Percentiles rank a stretch among this genome's conserved stretches.
Evolutionary conservation across 2,113 vertebrate species (phyloP).

Genomic region (Pao palembangensis): DNA sequence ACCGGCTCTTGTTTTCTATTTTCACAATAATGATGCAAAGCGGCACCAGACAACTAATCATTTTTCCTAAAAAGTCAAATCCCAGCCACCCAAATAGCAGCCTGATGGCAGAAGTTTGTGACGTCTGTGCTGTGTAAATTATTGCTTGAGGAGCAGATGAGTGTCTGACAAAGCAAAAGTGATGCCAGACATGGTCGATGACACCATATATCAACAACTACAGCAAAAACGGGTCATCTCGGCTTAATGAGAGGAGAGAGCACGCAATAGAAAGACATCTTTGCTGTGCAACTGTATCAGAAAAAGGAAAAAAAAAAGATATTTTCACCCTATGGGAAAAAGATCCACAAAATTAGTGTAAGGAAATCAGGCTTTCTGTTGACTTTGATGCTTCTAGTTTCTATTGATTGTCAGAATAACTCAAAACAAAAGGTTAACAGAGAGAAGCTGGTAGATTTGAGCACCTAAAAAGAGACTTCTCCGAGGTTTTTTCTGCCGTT

Average conservation of each 20-base stretch:
- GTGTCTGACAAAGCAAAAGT: conserved; percentile 14
- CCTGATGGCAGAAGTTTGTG: conserved; percentile 10
- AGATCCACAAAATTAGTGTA: conserved; percentile 14
- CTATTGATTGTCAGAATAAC: conserved; percentile 69
- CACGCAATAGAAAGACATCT: conserved; percentile 62
- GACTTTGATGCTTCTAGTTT: conserved; percentile 47
- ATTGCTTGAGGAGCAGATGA: conserved; percentile 63
- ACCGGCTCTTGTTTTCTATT: too few species aligned
- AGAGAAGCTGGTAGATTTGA: conserved; percentile 51
- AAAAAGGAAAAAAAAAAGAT: conserved; percentile 46
- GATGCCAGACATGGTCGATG: conserved; percentile 10
- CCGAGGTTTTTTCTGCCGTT: conserved; percentile 38
- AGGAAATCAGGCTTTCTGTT: conserved; percentile 17
- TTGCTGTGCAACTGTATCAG: conserved; percentile 62
- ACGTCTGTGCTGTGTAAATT: conserved; percentile 34
- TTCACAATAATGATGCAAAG: too few species aligned
- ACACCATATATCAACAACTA: not conserved
- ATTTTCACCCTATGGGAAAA: conserved; percentile 5
- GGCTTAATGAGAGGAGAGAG: conserved; percentile 61
- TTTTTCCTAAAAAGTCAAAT: not conserved
- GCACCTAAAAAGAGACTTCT: conserved; percentile 52
- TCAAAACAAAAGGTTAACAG: conserved; percentile 17
- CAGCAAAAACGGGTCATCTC: not conserved
- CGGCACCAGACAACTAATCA: too few species aligned
- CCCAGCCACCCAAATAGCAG: not conserved